A percentile compares a stretch with the other conserved stretches of the same genome.
Evolutionary conservation across 2,797 vertebrate genomes (phyloP).

Genomic region (Calcarius lapponicus): DNA sequence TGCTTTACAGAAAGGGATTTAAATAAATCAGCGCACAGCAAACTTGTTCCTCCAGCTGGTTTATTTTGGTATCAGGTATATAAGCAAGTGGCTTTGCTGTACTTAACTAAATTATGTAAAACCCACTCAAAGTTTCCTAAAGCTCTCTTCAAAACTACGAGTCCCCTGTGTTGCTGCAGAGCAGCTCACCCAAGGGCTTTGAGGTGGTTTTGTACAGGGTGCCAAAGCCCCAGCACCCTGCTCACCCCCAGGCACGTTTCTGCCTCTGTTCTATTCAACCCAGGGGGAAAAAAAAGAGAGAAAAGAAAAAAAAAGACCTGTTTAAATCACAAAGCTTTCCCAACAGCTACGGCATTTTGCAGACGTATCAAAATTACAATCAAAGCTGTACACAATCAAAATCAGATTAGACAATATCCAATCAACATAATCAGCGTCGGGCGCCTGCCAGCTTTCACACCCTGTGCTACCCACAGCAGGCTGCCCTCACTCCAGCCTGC

Average conservation of each 20-base stretch:
- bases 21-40: conserved; percentile 50
- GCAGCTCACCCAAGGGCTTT: conserved; percentile 20
- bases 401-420: conserved; percentile 71
- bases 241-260: background rate
- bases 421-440: conserved; percentile 28
- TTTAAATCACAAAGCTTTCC: conserved; percentile 53
- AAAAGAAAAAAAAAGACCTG: background rate
- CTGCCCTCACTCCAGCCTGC: background rate
- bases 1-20: conserved; percentile 38
- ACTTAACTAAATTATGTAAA: conserved; percentile 63
- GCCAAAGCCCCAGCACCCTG: background rate
- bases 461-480: background rate
- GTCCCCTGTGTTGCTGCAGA: background rate
- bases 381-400: conserved; percentile 63
- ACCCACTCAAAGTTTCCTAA: conserved; percentile 60
- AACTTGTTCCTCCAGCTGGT: conserved; percentile 50
- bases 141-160: conserved; percentile 37
- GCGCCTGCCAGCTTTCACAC: background rate
- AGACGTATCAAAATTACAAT: conserved; percentile 55
- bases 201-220: conserved; percentile 20
- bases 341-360: conserved; percentile 17
- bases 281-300: accelerated
- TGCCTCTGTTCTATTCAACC: background rate
- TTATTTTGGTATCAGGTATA: conserved; percentile 57
- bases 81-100: conserved; percentile 56